Percentiles rank a stretch among this genome's conserved stretches.
phyloP scores from a whole-genome alignment of 2,797 vertebrate genomes.

The Scolopax bukidnonensis region DNA sequence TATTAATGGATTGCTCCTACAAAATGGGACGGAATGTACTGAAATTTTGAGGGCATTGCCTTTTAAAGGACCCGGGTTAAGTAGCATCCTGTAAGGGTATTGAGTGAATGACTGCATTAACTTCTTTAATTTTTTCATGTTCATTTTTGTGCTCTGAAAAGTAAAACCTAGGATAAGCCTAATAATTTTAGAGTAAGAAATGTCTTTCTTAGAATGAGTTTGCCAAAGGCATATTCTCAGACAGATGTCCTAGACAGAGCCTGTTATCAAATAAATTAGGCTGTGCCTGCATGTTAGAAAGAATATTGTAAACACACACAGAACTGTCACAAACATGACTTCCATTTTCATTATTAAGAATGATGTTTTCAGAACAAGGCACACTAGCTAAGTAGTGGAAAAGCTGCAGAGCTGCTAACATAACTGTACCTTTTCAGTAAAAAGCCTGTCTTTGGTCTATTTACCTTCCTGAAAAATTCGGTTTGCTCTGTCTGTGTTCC shows the following conservation, averaged over 20 bases:
- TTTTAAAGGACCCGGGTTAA: slow-evolving; percentile 59
- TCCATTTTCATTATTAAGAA: neutral
- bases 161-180: neutral
- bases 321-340: neutral
- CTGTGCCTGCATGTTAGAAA: neutral
- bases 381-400: neutral
- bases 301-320: neutral
- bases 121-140: neutral
- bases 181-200: neutral
- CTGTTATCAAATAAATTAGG: neutral
- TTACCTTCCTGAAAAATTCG: neutral
- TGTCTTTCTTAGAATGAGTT: neutral
- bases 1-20: slow-evolving; percentile 50
- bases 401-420: neutral
- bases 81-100: neutral
- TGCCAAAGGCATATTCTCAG: neutral
- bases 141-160: neutral
- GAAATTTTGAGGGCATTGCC: slow-evolving; percentile 43
- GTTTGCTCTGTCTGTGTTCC: neutral
- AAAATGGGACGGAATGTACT: slow-evolving; percentile 72
- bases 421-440: neutral
- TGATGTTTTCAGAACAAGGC: neutral
- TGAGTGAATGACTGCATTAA: neutral
- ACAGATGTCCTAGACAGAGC: neutral
- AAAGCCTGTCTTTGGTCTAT: neutral